A percentile compares a stretch with the other conserved stretches of the same genome.
Evolutionary conservation across 2,797 vertebrate genomes (phyloP).

Genomic region (Phalanger gymnotis): DNA sequence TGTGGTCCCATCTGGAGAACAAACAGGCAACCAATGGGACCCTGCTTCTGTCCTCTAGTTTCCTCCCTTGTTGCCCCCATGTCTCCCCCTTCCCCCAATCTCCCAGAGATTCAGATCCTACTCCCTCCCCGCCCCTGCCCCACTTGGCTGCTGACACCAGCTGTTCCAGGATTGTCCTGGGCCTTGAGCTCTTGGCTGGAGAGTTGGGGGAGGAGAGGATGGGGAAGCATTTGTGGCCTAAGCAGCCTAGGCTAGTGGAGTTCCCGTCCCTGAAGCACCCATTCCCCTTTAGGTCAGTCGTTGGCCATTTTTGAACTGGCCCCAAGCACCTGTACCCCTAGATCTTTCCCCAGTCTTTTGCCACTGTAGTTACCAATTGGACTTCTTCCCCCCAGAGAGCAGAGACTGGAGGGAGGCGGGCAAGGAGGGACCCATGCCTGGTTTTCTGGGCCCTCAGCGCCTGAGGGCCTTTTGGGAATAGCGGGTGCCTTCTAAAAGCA

Average conservation of each 20-base stretch:
- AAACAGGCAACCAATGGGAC: neutral
- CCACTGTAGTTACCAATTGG: neutral
- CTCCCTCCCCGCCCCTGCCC: neutral
- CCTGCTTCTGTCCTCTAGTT: neutral
- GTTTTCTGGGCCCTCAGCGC: neutral
- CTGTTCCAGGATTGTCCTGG: neutral
- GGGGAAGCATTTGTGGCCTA: neutral
- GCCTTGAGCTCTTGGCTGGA: neutral
- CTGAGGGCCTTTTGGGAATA: neutral
- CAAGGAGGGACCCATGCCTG: neutral
- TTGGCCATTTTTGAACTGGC: conserved; percentile 57
- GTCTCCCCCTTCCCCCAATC: neutral
- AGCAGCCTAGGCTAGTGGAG: neutral
- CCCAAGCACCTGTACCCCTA: neutral
- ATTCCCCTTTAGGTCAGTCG: conserved; percentile 24
- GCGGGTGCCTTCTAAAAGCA: neutral
- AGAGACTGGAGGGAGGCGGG: neutral
- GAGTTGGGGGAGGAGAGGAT: neutral
- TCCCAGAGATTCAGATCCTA: neutral
- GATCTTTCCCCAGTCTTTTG: neutral
- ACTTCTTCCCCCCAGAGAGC: conserved; percentile 37
- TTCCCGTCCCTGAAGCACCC: conserved; percentile 38
- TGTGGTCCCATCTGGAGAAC: neutral
- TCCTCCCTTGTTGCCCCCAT: neutral
- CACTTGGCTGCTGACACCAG: neutral